These are phyloP conservation scores for Trinorchestia longiramus DNA, from an alignment of 1,140 invertebrate species.

Conservation along the genomic window DNA sequence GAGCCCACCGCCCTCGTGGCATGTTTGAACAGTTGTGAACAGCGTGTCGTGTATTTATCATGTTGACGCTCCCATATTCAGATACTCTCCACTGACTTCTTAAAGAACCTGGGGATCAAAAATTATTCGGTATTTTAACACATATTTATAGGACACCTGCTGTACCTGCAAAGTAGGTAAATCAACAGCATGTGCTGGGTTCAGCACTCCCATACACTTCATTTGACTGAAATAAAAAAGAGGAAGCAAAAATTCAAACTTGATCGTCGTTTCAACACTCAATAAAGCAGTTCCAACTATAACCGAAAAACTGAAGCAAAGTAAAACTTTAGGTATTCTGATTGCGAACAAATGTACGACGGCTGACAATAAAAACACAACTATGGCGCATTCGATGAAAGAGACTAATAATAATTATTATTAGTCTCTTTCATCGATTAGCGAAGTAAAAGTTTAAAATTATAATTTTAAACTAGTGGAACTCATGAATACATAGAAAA, in stretches of 20 bases:
- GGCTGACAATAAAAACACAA: too few species aligned
- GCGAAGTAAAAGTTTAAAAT: too few species aligned
- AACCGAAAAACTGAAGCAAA: background rate
- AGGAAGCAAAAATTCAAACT: background rate
- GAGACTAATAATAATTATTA: too few species aligned
- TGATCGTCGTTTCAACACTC: background rate
- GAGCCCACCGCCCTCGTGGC: background rate
- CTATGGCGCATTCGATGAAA: too few species aligned
- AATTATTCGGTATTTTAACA: background rate
- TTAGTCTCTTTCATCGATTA: too few species aligned
- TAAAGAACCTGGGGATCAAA: background rate
- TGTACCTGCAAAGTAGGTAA: background rate
- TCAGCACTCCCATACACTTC: background rate
- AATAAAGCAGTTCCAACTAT: background rate
- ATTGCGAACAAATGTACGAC: background rate
- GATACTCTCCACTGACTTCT: background rate
- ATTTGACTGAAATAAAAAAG: background rate
- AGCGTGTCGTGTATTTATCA: background rate
- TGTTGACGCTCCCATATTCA: background rate
- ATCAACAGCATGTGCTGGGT: background rate
- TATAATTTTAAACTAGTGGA: too few species aligned
- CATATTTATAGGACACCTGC: too few species aligned
- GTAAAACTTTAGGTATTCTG: background rate
- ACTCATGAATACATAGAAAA: too few species aligned
- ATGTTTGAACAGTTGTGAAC: background rate